Evolutionary conservation across 2,797 vertebrate genomes (phyloP).

Genomic region (Channa striata): DNA sequence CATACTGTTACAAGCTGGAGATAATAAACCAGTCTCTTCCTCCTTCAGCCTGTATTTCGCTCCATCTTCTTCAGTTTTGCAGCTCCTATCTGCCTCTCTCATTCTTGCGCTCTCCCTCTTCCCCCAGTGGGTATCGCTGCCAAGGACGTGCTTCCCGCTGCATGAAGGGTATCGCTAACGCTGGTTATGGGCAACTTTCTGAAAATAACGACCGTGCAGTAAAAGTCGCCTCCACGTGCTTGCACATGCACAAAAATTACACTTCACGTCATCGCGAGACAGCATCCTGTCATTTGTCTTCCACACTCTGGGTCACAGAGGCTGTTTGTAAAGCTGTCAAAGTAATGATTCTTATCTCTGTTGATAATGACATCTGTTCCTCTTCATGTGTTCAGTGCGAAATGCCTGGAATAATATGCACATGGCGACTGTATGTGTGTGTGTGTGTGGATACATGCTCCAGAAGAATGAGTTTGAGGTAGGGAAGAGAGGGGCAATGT

Average conservation of each 20-base stretch:
- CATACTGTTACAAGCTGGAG: constrained; percentile 15
- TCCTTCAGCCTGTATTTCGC: background rate
- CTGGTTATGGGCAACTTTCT: constrained; percentile 45
- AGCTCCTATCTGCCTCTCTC: constrained; percentile 19
- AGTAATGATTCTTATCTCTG: constrained; percentile 72
- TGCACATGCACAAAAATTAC: constrained; percentile 58
- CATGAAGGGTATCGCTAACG: constrained; percentile 59
- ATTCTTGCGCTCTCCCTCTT: constrained; percentile 1
- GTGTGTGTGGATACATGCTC: constrained; percentile 4
- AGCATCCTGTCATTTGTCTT: constrained; percentile 61
- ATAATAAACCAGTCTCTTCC: constrained; percentile 36
- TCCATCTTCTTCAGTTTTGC: constrained; percentile 30
- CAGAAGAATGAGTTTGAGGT: constrained; percentile 34
- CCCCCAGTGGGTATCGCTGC: constrained; percentile 36
- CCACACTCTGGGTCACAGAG: constrained; percentile 45
- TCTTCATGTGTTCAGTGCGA: constrained; percentile 58
- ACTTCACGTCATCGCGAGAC: constrained; percentile 47
- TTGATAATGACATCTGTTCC: constrained; percentile 78
- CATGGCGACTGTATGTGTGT: constrained; percentile 15
- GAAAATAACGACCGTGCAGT: constrained; percentile 57
- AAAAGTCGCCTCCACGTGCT: constrained; percentile 42
- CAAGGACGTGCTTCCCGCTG: constrained; percentile 60
- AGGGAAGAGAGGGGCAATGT: background rate
- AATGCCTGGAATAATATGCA: constrained; percentile 28
- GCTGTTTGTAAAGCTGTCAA: constrained; percentile 78